Percentiles rank a stretch among this genome's conserved stretches.
phyloP scores from a whole-genome alignment of 2,797 vertebrate species.

The Crenichthys baileyi region DNA sequence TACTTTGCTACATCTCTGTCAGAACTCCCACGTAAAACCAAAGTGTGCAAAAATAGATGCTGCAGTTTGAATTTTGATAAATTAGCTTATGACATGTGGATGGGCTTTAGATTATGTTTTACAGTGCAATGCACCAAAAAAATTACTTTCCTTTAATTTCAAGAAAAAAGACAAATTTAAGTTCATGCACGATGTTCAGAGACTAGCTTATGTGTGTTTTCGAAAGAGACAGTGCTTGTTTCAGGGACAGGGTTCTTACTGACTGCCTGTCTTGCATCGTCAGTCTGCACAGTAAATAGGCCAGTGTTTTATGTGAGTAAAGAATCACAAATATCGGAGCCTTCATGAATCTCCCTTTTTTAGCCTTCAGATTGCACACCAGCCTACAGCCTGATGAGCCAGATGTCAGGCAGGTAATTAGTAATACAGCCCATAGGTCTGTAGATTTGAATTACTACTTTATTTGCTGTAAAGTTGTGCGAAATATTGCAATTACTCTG shows the following conservation, averaged over 20 bases:
- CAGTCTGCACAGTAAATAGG: constrained; percentile 72
- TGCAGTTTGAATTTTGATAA: constrained; percentile 9
- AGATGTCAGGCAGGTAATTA: constrained; percentile 38
- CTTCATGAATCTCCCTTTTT: constrained; percentile 59
- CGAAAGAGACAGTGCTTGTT: constrained; percentile 63
- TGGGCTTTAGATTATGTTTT: constrained; percentile 17
- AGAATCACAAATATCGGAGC: constrained; percentile 61
- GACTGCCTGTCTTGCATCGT: constrained; percentile 48
- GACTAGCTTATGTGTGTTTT: constrained; percentile 43
- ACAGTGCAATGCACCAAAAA: not conserved
- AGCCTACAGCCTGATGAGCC: constrained; percentile 23
- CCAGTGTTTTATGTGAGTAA: constrained; percentile 71
- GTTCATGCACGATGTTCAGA: constrained; percentile 44
- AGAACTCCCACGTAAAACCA: constrained; percentile 18
- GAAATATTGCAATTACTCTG: not conserved
- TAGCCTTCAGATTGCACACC: constrained; percentile 21
- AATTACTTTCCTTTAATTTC: not conserved
- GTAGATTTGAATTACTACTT: not conserved
- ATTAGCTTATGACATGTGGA: constrained; percentile 10
- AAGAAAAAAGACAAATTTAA: constrained; percentile 9
- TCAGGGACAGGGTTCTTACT: constrained; percentile 52
- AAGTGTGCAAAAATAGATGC: constrained; percentile 9
- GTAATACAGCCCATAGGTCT: constrained; percentile 23
- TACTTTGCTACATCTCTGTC: constrained; percentile 10
- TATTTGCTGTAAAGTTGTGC: not conserved